These are phyloP conservation scores for Uropsilus gracilis DNA, from an alignment of 2,113 vertebrate species.

Conservation along the genomic window DNA sequence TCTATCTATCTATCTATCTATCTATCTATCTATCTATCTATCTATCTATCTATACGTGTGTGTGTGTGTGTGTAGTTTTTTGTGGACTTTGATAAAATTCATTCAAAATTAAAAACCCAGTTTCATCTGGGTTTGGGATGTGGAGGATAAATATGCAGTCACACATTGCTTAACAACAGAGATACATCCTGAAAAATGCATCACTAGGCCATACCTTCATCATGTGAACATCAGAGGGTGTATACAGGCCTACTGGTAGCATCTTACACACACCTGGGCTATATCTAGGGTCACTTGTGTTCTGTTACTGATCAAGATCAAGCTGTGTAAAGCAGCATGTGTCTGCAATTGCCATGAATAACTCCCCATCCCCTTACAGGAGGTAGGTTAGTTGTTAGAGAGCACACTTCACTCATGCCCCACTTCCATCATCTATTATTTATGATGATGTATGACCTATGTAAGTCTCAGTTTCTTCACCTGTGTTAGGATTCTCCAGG, in stretches of 20 bases:
- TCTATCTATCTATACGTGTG: not conserved
- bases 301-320: no score
- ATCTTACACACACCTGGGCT: no score
- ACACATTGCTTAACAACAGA: no score
- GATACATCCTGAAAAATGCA: no score
- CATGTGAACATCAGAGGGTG: no score
- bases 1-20: not conserved
- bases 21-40: not conserved
- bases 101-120: not conserved
- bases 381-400: not conserved
- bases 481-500: not conserved
- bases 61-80: no score
- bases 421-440: not conserved
- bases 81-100: not conserved
- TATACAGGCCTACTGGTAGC: no score
- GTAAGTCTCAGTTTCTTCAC: not conserved
- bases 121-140: not conserved
- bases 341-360: not conserved
- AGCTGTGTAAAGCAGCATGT: no score
- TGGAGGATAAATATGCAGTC: not conserved
- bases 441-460: not conserved
- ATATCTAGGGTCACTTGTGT: no score
- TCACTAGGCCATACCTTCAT: no score
- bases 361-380: not conserved
- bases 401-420: not conserved